A percentile compares a stretch with the other conserved stretches of the same genome.
Evolutionary conservation across 2,113 vertebrate species (phyloP).

Genomic region (Asarcornis scutulata): DNA sequence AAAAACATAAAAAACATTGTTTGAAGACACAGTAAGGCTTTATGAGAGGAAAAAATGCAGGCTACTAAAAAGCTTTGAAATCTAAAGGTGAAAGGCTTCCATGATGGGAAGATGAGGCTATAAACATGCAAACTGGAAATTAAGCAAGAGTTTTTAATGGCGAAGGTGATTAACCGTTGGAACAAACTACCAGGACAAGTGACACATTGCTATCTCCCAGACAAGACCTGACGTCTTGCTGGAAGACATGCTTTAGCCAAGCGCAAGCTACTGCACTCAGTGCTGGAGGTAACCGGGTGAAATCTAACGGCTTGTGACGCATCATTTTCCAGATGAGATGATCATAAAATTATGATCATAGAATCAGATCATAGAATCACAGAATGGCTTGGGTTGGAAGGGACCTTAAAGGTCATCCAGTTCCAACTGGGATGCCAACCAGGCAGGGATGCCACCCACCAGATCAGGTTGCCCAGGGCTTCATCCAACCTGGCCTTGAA

Average conservation of each 20-base stretch:
- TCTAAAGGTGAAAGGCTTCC: not conserved
- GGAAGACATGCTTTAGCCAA: not conserved
- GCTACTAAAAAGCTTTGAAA: not conserved
- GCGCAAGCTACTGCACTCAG: accelerated
- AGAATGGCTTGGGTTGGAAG: too few species aligned
- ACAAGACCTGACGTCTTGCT: not conserved
- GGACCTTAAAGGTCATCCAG: too few species aligned
- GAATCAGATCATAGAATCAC: too few species aligned
- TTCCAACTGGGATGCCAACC: too few species aligned
- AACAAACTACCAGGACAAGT: not conserved
- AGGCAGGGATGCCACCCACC: too few species aligned
- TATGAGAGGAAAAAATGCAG: not conserved
- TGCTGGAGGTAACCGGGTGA: not conserved
- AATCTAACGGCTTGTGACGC: not conserved
- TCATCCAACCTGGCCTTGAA: too few species aligned
- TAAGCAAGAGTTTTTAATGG: not conserved
- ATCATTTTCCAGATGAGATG: not conserved
- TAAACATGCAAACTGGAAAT: not conserved
- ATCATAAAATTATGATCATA: too few species aligned
- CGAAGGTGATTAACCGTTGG: not conserved
- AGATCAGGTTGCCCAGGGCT: too few species aligned
- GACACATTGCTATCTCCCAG: not conserved
- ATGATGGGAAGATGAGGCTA: not conserved
- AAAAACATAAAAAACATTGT: not conserved
- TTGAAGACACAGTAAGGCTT: not conserved